Evolutionary conservation across 2,113 vertebrate genomes (phyloP), one percentile per base, ranked within the genome.

Genomic region (Callorhinus ursinus): DNA sequence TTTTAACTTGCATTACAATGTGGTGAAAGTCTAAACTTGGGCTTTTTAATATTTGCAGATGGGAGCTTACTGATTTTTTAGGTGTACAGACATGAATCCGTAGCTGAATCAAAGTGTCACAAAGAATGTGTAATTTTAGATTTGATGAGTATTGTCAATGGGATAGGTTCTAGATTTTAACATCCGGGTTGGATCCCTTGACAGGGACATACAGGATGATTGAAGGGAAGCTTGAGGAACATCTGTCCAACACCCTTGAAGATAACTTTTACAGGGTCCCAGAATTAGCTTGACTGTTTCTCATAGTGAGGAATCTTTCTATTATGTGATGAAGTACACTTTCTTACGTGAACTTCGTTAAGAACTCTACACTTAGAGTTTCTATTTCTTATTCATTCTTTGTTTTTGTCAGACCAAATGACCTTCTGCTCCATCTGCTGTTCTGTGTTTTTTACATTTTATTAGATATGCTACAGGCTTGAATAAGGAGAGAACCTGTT

Each of bases 31-130:
- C 72, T 94, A 85, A 94, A 90, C 16, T 89, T 92, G 59, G 46
- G 11, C 28, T 85, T 5, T 95, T 4, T 18, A 85, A 1, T 92
- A 76, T 7, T 63, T 88, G 57, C 36, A 79, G 10, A 36, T 77
- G 67, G 59, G 81, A 93, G 22, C 39, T 86, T 90, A n/a, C 83
- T 94, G 55, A 81, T 69, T n/a, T 94, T 92, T 83, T 95, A 82
- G 33, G 13, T 79, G 28, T 83, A 46, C 3, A 85, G 31, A 53
- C 31, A 90, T 39, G 57, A 63, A 26, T 82, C 46, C 53, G 31
- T 93, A 90, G 46, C 46, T 28, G 74, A 51, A 28, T 88, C 61
- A 91, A 18, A 71, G 39, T 95, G 36, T n/a, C 36, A 72, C 31
- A 49, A 83, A 71, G 74, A 90, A 77, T 6, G 0, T 92, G 18